A percentile compares a stretch with the other conserved stretches of the same genome.
These are phyloP conservation scores for Laspeyria flexula DNA, from an alignment of 2,888 invertebrate genomes.

Conservation along the genomic window DNA sequence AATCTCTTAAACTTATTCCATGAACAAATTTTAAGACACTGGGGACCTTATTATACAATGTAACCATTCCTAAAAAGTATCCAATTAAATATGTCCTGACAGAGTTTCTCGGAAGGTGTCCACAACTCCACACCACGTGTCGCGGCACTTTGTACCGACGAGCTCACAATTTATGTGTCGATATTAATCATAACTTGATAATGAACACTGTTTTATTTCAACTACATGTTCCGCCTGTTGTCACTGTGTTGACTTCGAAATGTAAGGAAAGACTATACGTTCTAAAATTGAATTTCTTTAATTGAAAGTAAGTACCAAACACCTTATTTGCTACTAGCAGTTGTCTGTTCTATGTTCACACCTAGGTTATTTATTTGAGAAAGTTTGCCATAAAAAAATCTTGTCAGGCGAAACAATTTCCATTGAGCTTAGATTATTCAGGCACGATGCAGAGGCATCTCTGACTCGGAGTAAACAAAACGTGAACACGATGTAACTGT, in stretches of 20 bases:
- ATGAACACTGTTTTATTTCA: constrained; percentile 55
- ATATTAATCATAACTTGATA: constrained; percentile 72
- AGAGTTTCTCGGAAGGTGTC: constrained; percentile 69
- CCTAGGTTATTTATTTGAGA: too few relatives aligned
- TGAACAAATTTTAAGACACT: constrained; percentile 13
- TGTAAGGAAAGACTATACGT: neutral
- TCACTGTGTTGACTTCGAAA: constrained; percentile 9
- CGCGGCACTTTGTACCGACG: constrained; percentile 55
- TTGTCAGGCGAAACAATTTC: too few relatives aligned
- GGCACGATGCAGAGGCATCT: too few relatives aligned
- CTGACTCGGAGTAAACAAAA: too few relatives aligned
- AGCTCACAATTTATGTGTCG: constrained; percentile 68
- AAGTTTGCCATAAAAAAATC: too few relatives aligned
- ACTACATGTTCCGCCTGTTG: constrained; percentile 27
- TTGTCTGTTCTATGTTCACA: too few relatives aligned
- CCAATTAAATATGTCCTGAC: constrained; percentile 37
- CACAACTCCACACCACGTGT: constrained; percentile 53
- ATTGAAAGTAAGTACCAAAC: too few relatives aligned
- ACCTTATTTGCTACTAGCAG: too few relatives aligned
- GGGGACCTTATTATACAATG: constrained; percentile 15
- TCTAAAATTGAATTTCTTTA: too few relatives aligned
- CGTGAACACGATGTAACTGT: too few relatives aligned
- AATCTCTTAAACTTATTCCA: neutral
- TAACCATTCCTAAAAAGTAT: constrained; percentile 36
- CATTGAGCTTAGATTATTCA: too few relatives aligned